Conservation (phyloP, 1,140 invertebrate species). For the Schmidtea mediterranea region DNA sequence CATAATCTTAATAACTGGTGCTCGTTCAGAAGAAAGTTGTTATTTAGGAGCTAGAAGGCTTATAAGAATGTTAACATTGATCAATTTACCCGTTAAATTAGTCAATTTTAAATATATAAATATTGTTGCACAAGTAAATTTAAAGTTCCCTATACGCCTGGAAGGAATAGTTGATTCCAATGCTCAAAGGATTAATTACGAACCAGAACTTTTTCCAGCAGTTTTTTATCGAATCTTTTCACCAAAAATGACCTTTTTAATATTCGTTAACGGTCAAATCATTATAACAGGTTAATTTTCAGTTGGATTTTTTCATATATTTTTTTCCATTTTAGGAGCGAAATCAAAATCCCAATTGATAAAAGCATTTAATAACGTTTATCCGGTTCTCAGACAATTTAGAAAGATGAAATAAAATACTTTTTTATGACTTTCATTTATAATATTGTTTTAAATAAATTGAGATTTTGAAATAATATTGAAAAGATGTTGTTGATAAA, state of each 20-base stretch:
- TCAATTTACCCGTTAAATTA: background rate
- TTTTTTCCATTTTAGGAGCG: background rate
- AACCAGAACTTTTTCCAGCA: slow-evolving; percentile 3
- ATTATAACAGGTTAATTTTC: background rate
- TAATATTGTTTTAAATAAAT: too few relatives aligned
- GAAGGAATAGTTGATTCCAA: background rate
- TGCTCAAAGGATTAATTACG: background rate
- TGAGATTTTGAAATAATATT: too few relatives aligned
- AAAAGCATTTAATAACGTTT: slow-evolving; percentile 1
- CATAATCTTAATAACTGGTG: background rate
- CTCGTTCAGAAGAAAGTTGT: background rate
- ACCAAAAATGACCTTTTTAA: background rate
- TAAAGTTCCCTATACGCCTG: slow-evolving; percentile 2
- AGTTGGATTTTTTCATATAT: too few relatives aligned
- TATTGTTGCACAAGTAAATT: background rate
- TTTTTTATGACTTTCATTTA: background rate
- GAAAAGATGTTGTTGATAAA: too few relatives aligned
- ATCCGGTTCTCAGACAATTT: slow-evolving; percentile 1
- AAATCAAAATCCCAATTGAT: background rate
- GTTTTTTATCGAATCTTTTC: background rate
- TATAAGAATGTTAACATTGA: background rate
- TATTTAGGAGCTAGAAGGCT: background rate
- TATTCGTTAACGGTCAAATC: slow-evolving; percentile 1
- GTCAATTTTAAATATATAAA: background rate
- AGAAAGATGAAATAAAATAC: slow-evolving; percentile 2